Percentiles rank a stretch among this genome's conserved stretches.
These are phyloP conservation scores for Mus pahari DNA, from an alignment of 2,113 vertebrate genomes.

Conservation along the genomic window DNA sequence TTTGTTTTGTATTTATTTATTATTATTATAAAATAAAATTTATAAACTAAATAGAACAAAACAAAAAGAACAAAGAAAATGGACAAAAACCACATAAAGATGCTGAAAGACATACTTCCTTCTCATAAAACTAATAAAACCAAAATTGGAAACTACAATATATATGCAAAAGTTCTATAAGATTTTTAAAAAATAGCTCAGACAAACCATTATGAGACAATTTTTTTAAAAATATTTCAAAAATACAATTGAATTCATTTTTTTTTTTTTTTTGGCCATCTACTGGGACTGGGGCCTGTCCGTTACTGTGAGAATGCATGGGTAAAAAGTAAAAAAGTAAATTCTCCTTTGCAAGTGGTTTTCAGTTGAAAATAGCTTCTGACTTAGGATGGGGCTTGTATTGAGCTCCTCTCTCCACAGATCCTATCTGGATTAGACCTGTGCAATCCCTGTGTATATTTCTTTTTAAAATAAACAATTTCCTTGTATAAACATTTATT, in stretches of 20 bases:
- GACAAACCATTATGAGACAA: not conserved
- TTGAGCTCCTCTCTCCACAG: too few relatives aligned
- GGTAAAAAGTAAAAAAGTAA: not conserved
- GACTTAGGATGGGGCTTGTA: not conserved
- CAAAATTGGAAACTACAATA: not conserved
- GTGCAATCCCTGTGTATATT: not conserved
- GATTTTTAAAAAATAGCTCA: not conserved
- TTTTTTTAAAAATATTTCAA: not conserved
- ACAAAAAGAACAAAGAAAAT: not conserved
- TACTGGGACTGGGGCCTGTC: not conserved
- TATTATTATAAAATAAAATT: not conserved
- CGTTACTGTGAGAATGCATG: not conserved
- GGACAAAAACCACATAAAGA: not conserved
- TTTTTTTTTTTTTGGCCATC: not conserved
- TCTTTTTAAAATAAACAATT: not conserved
- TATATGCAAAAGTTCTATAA: not conserved
- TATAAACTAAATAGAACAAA: not conserved
- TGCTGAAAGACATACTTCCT: not conserved
- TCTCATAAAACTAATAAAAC: not conserved
- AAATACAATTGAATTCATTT: not conserved
- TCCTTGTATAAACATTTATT: not conserved
- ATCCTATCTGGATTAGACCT: not conserved
- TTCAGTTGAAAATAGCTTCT: not conserved
- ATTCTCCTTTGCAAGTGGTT: not conserved
- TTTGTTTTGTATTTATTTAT: not conserved